phyloP scores from a whole-genome alignment of 1,140 invertebrate species.

The Drosophila jambulina region DNA sequence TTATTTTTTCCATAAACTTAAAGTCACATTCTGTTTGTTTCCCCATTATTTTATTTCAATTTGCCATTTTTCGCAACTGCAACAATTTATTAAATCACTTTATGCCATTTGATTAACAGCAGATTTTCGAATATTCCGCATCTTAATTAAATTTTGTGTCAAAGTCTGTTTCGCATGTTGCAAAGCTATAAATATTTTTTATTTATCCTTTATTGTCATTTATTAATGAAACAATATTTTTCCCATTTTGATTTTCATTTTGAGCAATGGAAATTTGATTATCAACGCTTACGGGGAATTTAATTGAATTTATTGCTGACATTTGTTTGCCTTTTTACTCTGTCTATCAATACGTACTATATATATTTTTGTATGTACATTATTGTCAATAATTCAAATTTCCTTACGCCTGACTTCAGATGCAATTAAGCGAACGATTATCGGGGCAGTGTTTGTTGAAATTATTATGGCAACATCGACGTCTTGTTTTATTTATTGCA shows the following conservation, averaged over 20 bases:
- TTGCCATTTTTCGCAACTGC: not conserved
- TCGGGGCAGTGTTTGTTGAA: slow-evolving; percentile 12
- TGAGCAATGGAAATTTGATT: slow-evolving; percentile 51
- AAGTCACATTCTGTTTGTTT: not conserved
- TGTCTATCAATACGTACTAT: not conserved
- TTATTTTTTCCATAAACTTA: not conserved
- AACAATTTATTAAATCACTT: slow-evolving; percentile 13
- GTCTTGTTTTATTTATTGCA: not conserved
- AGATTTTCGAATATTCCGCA: slow-evolving; percentile 25
- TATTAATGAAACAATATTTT: slow-evolving; percentile 51
- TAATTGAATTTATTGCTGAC: slow-evolving; percentile 66
- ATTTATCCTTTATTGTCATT: slow-evolving; percentile 2
- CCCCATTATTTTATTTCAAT: not conserved
- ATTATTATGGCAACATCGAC: slow-evolving; percentile 10
- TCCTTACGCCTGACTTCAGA: slow-evolving; percentile 66
- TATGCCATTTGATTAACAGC: slow-evolving; percentile 15
- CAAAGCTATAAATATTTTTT: not conserved
- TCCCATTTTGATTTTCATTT: slow-evolving; percentile 21
- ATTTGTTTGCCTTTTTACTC: slow-evolving; percentile 38
- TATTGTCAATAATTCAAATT: slow-evolving; percentile 59
- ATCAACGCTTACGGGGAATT: slow-evolving; percentile 64
- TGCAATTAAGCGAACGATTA: slow-evolving; percentile 65
- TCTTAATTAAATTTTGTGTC: slow-evolving; percentile 33
- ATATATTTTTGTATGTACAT: not conserved
- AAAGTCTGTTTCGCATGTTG: slow-evolving; percentile 6